Conservation (phyloP, 2,888 invertebrate genomes). For the Epiblema foenella region DNA sequence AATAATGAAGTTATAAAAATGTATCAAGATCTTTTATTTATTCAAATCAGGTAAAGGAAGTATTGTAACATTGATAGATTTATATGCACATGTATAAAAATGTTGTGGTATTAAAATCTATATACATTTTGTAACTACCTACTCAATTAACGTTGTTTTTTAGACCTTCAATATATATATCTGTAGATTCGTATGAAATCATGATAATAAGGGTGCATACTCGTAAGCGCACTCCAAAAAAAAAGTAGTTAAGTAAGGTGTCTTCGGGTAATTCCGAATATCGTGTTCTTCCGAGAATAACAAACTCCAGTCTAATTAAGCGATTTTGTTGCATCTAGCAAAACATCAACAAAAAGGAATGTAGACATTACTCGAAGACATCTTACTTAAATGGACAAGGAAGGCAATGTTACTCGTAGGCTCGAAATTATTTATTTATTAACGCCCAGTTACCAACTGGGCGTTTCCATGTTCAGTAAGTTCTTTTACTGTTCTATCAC, state of each 20-base stretch:
- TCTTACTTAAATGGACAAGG: neutral
- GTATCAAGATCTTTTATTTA: slow-evolving; percentile 14
- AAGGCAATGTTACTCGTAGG: neutral
- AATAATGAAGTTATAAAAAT: slow-evolving; percentile 19
- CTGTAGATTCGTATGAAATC: slow-evolving; percentile 58
- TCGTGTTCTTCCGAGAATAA: too few relatives aligned
- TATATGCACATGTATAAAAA: slow-evolving; percentile 74
- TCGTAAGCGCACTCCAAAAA: neutral
- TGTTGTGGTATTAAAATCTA: slow-evolving; percentile 67
- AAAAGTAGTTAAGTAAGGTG: too few relatives aligned
- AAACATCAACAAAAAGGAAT: too few relatives aligned
- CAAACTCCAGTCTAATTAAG: too few relatives aligned
- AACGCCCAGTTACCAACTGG: too few relatives aligned
- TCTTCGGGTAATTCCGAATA: too few relatives aligned
- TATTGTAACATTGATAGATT: slow-evolving; percentile 41
- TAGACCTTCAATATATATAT: slow-evolving; percentile 57
- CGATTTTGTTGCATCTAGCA: too few relatives aligned
- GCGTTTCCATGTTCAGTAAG: too few relatives aligned
- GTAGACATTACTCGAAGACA: too few relatives aligned
- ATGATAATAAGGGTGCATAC: slow-evolving; percentile 1
- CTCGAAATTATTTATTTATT: neutral
- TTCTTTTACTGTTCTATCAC: too few relatives aligned
- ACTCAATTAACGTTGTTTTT: slow-evolving; percentile 66
- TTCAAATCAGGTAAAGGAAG: slow-evolving; percentile 42
- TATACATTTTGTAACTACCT: slow-evolving; percentile 74